Base-by-base conservation (phyloP, 1,140 invertebrate species). In the Gryon sp. region DNA sequence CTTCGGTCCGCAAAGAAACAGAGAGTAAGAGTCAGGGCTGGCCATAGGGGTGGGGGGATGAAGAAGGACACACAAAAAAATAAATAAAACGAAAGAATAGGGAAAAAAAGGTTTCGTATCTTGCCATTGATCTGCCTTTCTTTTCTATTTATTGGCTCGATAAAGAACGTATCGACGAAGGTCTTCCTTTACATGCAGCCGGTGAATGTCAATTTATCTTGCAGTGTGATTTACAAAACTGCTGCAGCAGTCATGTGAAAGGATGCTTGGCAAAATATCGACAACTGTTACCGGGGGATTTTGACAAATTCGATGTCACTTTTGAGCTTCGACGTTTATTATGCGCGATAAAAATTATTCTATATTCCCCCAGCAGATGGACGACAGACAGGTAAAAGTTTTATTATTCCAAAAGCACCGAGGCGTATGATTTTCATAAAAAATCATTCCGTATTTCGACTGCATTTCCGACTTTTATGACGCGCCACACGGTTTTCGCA, bases 181-280 rank as follows among this genome's bases (percentile, higher is more conserved):
- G 26, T 70, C 68, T 68, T 78, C 65, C 69, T 78, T 78, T 78
- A 70, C 76, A 78, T 78, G 76, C 76, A 78, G 65, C 65, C 53
- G 76, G 76, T 75, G 70, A 66, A 78, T 75, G 76, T 78, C 76
- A 74, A 78, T 78, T 78, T 78, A 78, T 78, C 69, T 78, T 78
- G 59, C 76, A 60, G 60, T 36, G 76, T 74, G 76, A 78, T 78
- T 78, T 74, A 70, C 69, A 70, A 78, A 78, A 78, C 63, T 74
- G 70, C 69, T 69, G 76, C 76, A 78, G 68, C 48, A 78, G 76
- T 78, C 76, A 74, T 78, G 68, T 69, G 76, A 78, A 78, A 73
- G 63, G 76, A 78, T 63, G 59, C 59, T 70, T 41, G 63, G 41
- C 70, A 53, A 78, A 78, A 78, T 78, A 78, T 74, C 65, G 76